Base-by-base conservation (phyloP, 1,140 invertebrate species). In the Oscheius sp. region DNA sequence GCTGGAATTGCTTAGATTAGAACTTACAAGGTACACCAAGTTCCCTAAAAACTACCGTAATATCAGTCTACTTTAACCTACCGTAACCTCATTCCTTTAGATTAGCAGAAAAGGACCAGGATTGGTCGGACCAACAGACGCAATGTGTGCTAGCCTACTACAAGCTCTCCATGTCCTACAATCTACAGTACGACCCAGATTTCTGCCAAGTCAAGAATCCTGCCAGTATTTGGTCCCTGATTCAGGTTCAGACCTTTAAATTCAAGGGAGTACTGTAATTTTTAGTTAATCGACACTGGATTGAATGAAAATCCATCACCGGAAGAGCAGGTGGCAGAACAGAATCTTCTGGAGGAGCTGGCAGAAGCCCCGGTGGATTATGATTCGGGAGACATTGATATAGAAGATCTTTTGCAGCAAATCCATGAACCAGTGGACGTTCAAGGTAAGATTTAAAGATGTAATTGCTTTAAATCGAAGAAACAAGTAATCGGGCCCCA, bases 101-200 rank as follows among this genome's bases (percentile, higher is more conserved):
- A 36, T 65, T 76, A 3, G 70, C 73, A 0, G 13, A 49, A 2
- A 74, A 46, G 18, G 75, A 66, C 15, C 34, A 62, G 18, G 75
- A 77, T 42, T 77, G 76, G 76, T 49, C 31, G 52, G 76, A 77
- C 42, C 46, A 52, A 26, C 46, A 62, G 26, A 71, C 76, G 10
- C 76, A 77, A 55, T 77, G 76, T 62, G 74, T 77, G 1, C 62
- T 77, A 34, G 76, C 76, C 55, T 77, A 77, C 68, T 77, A 77
- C 75, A 77, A 77, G 38, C 63, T 77, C 38, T 77, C 74, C 15
- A 77, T 77, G 63, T 58, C 59, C 31, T 76, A 77, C 34, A 55
- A 76, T n/a, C 66, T 77, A 1, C 67, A 73, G 28, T 77, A 77
- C 74, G 76, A 77, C 55, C 73, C 74, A 15, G 76, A 77, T 23